These are phyloP conservation scores for Nomada lathburiana DNA, from an alignment of 2,888 invertebrate species.

Conservation along the genomic window DNA sequence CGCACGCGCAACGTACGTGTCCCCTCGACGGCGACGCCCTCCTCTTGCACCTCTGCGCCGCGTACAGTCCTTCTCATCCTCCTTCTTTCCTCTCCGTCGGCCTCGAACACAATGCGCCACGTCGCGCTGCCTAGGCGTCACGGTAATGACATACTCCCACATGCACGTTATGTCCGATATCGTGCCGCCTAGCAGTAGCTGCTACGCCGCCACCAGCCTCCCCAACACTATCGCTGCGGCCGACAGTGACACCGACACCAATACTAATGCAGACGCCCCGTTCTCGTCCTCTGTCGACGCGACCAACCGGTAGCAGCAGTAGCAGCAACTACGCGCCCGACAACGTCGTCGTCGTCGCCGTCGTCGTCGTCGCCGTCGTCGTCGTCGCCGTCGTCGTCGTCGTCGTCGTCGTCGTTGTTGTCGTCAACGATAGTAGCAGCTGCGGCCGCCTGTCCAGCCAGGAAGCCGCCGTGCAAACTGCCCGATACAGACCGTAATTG, in stretches of 20 bases:
- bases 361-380: slow-evolving; percentile 53
- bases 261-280: slow-evolving; percentile 14
- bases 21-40: slow-evolving; percentile 66
- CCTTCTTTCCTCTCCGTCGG: slow-evolving; percentile 65
- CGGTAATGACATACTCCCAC: slow-evolving; percentile 81
- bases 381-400: slow-evolving; percentile 52
- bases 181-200: slow-evolving; percentile 66
- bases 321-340: slow-evolving; percentile 52
- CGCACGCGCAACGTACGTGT: slow-evolving; percentile 77
- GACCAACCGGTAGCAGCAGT: slow-evolving; percentile 51
- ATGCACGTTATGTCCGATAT: slow-evolving; percentile 72
- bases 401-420: slow-evolving; percentile 56
- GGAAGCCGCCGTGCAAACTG: slow-evolving; percentile 65
- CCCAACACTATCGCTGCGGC: slow-evolving; percentile 19
- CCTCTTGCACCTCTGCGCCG: slow-evolving; percentile 55
- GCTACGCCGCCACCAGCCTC: slow-evolving; percentile 51
- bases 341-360: slow-evolving; percentile 53
- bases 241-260: slow-evolving; percentile 21
- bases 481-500: slow-evolving; percentile 66
- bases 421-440: slow-evolving; percentile 62
- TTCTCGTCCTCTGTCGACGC: slow-evolving; percentile 6
- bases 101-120: slow-evolving; percentile 77
- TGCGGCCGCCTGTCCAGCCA: slow-evolving; percentile 63
- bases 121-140: slow-evolving; percentile 78
- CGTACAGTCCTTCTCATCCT: slow-evolving; percentile 56